Conservation (phyloP, 2,113 vertebrate species). For the Vombatus ursinus region DNA sequence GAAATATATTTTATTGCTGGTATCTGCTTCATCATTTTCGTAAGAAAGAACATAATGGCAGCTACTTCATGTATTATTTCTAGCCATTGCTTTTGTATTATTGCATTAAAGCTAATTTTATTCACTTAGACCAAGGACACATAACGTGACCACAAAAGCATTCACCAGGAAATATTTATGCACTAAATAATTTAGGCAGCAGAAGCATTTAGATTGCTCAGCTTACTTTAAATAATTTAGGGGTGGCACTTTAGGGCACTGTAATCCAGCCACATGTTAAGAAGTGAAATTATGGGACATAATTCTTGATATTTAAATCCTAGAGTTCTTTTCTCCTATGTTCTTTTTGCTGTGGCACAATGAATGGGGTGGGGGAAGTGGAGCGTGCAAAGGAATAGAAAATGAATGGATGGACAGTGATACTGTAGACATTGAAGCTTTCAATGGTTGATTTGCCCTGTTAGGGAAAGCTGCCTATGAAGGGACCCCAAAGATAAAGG, state of each 20-base stretch:
- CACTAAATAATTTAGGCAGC: conserved; percentile 80
- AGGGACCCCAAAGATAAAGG: conserved; percentile 48
- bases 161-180: conserved; percentile 78
- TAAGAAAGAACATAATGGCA: conserved; percentile 30
- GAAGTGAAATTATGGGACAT: conserved; percentile 58
- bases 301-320: conserved; percentile 63
- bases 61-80: conserved; percentile 56
- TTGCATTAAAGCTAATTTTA: conserved; percentile 73
- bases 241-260: conserved; percentile 54
- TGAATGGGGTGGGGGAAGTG: conserved; percentile 52
- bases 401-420: conserved; percentile 31
- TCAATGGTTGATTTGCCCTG: conserved; percentile 4
- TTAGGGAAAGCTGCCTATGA: conserved; percentile 49
- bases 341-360: conserved; percentile 50
- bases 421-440: conserved; percentile 37
- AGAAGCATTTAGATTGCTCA: conserved; percentile 74
- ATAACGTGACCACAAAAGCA: conserved; percentile 74
- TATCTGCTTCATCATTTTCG: conserved; percentile 49
- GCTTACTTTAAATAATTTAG: conserved; percentile 83
- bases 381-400: conserved; percentile 36
- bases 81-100: conserved; percentile 61
- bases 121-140: conserved; percentile 68
- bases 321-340: conserved; percentile 44
- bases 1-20: conserved; percentile 34
- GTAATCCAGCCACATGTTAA: conserved; percentile 56